Base-by-base conservation (phyloP, 2,888 invertebrate genomes). In the Sminthurides aquaticus region DNA sequence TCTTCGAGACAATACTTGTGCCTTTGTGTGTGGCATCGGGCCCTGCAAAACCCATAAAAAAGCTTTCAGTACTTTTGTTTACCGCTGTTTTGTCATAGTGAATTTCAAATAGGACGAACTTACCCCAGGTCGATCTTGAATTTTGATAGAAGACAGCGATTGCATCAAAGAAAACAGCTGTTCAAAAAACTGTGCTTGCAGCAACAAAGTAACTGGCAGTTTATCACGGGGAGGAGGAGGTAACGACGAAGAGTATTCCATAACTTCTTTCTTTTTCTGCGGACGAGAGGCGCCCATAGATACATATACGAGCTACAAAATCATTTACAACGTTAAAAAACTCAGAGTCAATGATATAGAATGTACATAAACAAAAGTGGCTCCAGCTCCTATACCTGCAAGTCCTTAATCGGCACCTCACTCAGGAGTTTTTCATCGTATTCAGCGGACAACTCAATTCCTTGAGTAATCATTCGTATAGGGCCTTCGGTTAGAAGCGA, bases 381-480 rank as follows among this genome's bases (percentile, higher is more conserved):
- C n/a, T n/a, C n/a, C n/a, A n/a, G n/a, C n/a, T n/a, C n/a, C n/a
- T n/a, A n/a, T 54, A 69, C 72, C 84, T 93, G 95, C 77, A 90
- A 88, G 78, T 96, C 95, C 78, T 95, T 96, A 77, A 95, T 92
- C 25, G 93, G 92, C 83, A 93, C 89, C 78, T 95, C 95, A 49
- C 87, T 87, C 1, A 95, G 80, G 1, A 90, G 90, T 74, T 94
- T 88, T 77, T 95, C 95, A 77, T 96, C 95, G 75, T 90, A 90
- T 75, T 96, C 95, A 2, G 90, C 88, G 0, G 91, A 91, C 5
- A 96, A 80, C 77, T 96, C 96, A 78, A 95, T 94, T 0, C 95
- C 95, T 69, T 79, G 78, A 0, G 93, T 94, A 71, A 95, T 94
- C 84, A 95, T 92, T 55, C 95, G 82, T 60, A 95, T 85, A 0